phyloP scores from a whole-genome alignment of 2,797 vertebrate genomes.

The Ispidina picta region DNA sequence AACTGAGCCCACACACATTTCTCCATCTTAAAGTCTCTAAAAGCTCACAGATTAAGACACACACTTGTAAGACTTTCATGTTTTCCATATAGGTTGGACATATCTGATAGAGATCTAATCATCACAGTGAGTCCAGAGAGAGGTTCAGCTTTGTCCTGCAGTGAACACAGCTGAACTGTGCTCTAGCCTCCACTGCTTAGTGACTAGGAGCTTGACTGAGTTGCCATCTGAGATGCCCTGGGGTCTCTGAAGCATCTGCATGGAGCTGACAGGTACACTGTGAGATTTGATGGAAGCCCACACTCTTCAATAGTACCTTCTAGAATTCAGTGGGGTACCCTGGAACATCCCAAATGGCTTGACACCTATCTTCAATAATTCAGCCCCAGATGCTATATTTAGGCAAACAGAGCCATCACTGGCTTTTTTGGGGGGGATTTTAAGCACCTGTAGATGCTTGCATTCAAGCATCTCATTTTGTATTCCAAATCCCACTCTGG shows the following conservation, averaged over 20 bases:
- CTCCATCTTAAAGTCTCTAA: not conserved
- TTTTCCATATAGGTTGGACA: not conserved
- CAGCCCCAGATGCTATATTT: not conserved
- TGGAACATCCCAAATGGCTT: not conserved
- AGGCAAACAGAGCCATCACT: not conserved
- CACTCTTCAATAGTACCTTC: not conserved
- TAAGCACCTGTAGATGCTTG: not conserved
- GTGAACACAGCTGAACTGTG: not conserved
- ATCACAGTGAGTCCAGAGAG: not conserved
- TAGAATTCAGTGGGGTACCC: not conserved
- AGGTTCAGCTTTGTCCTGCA: not conserved
- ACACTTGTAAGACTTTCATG: not conserved
- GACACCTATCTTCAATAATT: not conserved
- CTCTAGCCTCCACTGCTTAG: not conserved
- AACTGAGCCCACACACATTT: not conserved
- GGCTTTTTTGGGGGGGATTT: not conserved
- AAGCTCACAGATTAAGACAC: not conserved
- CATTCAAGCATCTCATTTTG: not conserved
- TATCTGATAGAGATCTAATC: not conserved
- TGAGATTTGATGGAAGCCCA: not conserved
- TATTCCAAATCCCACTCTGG: not conserved
- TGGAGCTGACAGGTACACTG: not conserved
- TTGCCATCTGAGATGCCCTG: not conserved
- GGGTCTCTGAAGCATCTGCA: not conserved
- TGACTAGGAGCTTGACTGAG: not conserved